Percentiles rank a stretch among this genome's conserved stretches.
Evolutionary conservation across 1,140 invertebrate genomes (phyloP).

Genomic region (Rhopalosiphum padi): DNA sequence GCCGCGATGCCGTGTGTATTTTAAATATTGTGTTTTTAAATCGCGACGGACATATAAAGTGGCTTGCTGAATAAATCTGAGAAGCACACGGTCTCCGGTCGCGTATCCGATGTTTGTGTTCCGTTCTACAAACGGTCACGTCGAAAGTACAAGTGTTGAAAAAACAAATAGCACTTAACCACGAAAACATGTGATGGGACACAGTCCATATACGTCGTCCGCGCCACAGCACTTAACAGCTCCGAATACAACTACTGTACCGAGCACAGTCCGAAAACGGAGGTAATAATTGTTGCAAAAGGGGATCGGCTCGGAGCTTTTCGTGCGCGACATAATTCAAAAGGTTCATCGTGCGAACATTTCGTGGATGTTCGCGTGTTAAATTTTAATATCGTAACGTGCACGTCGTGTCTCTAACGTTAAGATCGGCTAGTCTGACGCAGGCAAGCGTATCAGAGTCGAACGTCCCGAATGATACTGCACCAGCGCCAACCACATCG

Average conservation of each 20-base stretch:
- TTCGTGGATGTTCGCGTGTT: background rate
- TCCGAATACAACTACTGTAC: background rate
- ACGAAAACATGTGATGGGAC: background rate
- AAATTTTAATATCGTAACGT: too few species aligned
- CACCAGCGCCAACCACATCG: background rate
- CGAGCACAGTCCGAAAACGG: background rate
- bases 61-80: constrained; percentile 42
- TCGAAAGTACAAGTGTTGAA: constrained; percentile 14
- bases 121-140: background rate
- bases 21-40: background rate
- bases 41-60: constrained; percentile 34
- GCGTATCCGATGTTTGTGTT: constrained; percentile 34
- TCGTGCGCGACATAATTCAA: background rate
- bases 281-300: background rate
- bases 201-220: background rate
- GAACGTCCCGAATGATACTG: background rate
- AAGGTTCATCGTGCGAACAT: background rate
- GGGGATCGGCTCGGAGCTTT: background rate
- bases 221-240: background rate
- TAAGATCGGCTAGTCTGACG: background rate
- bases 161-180: constrained; percentile 51
- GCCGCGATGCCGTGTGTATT: background rate
- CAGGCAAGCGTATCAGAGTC: background rate
- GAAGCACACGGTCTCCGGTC: background rate
- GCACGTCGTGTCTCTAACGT: too few species aligned